Percentiles rank a stretch among this genome's conserved stretches.
Evolutionary conservation across 2,888 invertebrate species (phyloP).

Genomic region (Drosophila kanekoi): DNA sequence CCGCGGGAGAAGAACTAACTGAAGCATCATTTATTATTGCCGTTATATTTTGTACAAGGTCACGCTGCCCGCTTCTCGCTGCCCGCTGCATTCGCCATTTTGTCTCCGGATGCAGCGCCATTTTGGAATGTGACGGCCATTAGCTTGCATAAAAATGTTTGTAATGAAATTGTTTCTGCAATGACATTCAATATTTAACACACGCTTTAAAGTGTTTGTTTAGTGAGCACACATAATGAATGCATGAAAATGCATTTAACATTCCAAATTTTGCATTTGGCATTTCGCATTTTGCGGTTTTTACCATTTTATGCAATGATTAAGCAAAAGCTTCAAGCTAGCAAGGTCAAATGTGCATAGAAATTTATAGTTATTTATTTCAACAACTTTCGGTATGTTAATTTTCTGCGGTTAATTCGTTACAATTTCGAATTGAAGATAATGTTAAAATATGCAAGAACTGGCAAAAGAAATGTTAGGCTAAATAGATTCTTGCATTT

Average conservation of each 20-base stretch:
- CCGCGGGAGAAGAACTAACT: slow-evolving; percentile 23
- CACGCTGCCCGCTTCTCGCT: slow-evolving; percentile 19
- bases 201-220: slow-evolving; percentile 2
- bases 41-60: slow-evolving; percentile 45
- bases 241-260: slow-evolving; percentile 13
- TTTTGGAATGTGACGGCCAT: slow-evolving; percentile 51
- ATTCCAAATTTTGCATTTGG: slow-evolving; percentile 5
- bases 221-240: slow-evolving; percentile 12
- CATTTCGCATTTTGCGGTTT: slow-evolving; percentile 19
- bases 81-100: slow-evolving; percentile 28
- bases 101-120: slow-evolving; percentile 36
- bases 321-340: slow-evolving; percentile 17
- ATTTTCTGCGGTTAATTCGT: too few relatives aligned
- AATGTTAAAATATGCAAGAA: too few relatives aligned
- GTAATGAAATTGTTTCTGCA: slow-evolving; percentile 27
- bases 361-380: slow-evolving; percentile 28
- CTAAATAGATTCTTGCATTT: not conserved
- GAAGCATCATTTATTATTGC: slow-evolving; percentile 56
- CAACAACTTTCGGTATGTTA: too few relatives aligned
- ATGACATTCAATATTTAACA: slow-evolving; percentile 26
- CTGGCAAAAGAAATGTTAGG: too few relatives aligned
- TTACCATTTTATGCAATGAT: slow-evolving; percentile 16
- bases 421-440: too few relatives aligned
- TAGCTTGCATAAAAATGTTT: slow-evolving; percentile 47
- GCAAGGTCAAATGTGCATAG: slow-evolving; percentile 30